Percentiles rank a stretch among this genome's conserved stretches.
phyloP scores from a whole-genome alignment of 2,797 vertebrate genomes.

The Emydoidea blandingii region DNA sequence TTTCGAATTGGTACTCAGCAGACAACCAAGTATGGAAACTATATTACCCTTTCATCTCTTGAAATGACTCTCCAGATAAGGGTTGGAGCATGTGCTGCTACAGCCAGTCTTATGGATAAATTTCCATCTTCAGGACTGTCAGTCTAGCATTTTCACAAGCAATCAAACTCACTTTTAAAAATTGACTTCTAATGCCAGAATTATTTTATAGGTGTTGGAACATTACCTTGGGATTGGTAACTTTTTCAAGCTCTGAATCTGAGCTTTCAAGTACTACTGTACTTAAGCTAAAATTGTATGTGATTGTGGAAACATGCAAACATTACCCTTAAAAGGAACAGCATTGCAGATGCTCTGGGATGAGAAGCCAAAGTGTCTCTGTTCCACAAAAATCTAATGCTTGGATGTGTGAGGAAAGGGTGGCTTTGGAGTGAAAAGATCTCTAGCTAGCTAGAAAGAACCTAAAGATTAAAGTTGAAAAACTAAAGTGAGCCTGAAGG shows the following conservation, averaged over 20 bases:
- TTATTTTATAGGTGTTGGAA: neutral
- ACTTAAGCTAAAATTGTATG: neutral
- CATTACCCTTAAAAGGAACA: neutral
- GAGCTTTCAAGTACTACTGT: neutral
- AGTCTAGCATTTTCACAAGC: neutral
- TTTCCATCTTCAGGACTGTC: neutral
- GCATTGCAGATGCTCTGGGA: neutral
- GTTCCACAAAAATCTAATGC: neutral
- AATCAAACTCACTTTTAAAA: neutral
- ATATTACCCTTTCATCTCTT: neutral
- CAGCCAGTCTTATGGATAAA: neutral
- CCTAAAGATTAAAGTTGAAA: neutral
- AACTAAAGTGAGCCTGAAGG: neutral
- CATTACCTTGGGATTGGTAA: neutral
- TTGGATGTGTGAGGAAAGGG: neutral
- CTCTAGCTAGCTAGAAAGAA: neutral
- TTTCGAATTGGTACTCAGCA: neutral
- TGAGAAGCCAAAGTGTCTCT: neutral
- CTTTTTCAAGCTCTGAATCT: neutral
- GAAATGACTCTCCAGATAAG: neutral
- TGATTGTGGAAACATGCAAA: neutral
- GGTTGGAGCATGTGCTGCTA: neutral
- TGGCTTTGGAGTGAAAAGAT: neutral
- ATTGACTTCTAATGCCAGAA: neutral
- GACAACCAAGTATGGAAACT: neutral